Evolutionary conservation across 2,797 vertebrate genomes (phyloP), one percentile per base, ranked within the genome.

Genomic region (Xerus rutilus): DNA sequence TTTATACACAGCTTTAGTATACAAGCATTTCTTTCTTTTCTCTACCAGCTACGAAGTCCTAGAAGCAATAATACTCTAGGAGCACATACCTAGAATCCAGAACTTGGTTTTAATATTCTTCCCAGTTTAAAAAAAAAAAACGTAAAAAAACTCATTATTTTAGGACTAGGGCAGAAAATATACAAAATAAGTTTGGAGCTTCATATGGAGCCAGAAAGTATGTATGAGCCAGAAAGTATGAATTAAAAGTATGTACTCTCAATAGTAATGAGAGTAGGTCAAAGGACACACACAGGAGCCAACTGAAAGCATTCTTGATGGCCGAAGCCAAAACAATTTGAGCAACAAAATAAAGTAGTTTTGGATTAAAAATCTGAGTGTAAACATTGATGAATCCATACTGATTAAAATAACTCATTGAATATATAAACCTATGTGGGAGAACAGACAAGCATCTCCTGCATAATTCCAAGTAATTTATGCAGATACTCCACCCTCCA

Each of bases 21-120:
- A 30, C 18, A 21, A 0, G 2, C 17, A 32, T 39, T 32, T n/a
- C 45, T n/a, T 39, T 47, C 25, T 49, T 89, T 73, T n/a, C 30
- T 97, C 28, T 83, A 69, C 1, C 10, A 21, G 54, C 32, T 73
- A 20, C n/a, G 23, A 30, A 1, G 4, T 13, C 14, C 30, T 76
- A 77, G 28, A 84, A 85, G 74, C 5, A 70, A n/a, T 10, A 59
- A 57, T 9, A 45, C 0, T 43, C 30, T 1, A 45, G 4, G 39
- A 76, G 23, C 15, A 52, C 52, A 13, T 20, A n/a, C 12, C 23
- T 43, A 23, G 2, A 18, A 7, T 59, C 17, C n/a, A 62, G 35
- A 96, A 73, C 43, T 35, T 73, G 35, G 43, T 93, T 93, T 86
- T 83, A 93, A 69, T 17, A 45, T 57, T 25, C 43, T 35, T 89